Base-by-base conservation (phyloP, 2,888 invertebrate species). In the Callinectes sapidus region DNA sequence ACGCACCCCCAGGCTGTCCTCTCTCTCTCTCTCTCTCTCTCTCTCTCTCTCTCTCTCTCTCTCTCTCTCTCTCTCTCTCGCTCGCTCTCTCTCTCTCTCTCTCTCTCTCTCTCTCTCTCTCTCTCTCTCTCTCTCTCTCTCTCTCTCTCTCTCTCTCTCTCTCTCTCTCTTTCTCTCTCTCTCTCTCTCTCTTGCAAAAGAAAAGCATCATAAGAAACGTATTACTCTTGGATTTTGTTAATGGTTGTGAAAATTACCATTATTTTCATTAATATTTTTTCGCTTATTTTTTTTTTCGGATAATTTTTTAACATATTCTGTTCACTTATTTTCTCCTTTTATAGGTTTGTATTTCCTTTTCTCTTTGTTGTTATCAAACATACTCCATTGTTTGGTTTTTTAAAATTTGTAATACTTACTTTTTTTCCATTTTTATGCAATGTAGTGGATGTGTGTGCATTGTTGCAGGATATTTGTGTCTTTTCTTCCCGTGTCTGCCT, bases 11-110 rank as follows among this genome's bases (percentile, higher is more conserved):
- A 28, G n/a, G n/a, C 61, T 89, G 39, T 66, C 66, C 61, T 35
- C 32, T 32, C 32, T 5, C 16, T 32, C 13, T 89, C 61, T 66
- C 61, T 89, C 89, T 28, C 61, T 66, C 89, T 89, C 89, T 89
- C 89, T 71, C 71, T 18, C 89, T 39, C 66, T 16, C 42, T 35
- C 23, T 18, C n/a, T n/a, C n/a, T n/a, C n/a, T n/a, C n/a, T n/a
- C n/a, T n/a, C n/a, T n/a, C n/a, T n/a, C n/a, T n/a, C n/a, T n/a
- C n/a, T n/a, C n/a, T n/a, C n/a, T n/a, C n/a, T n/a, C n/a, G n/a
- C n/a, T n/a, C n/a, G n/a, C n/a, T 89, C 66, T 66, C 66, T 89
- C 89, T 32, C 61, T 66, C 89, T 89, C 89, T 89, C 89, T 71
- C 71, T 23, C 89, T 39, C 71, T 18, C 42, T 35, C 23, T 23